Evolutionary conservation across 2,888 invertebrate genomes (phyloP), one percentile per base, ranked within the genome.

Genomic region (Erynnis tages): DNA sequence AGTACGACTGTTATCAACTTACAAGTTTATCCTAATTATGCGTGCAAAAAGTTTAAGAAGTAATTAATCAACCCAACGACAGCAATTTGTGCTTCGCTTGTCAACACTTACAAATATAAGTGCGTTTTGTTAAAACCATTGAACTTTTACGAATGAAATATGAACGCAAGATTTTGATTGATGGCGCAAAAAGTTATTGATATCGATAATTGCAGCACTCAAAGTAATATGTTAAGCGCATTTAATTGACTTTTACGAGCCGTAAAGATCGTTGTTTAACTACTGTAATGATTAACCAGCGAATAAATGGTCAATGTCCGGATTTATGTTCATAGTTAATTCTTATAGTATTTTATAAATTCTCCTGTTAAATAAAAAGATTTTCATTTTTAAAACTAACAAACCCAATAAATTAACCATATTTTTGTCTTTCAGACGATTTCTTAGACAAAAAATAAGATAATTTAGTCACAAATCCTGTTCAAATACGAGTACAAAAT

Each of bases 1-100:
- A n/a, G n/a, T n/a, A n/a, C n/a, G n/a, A n/a, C n/a, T n/a, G n/a
- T n/a, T n/a, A n/a, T n/a, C 7, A 14, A 32, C 32, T 7, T 32
- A 11, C 11, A 32, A 14, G 7, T 11, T 30, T 2, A 13, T 11
- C 8, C 14, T 1, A 16, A 32, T 32, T 34, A 34, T 17, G 17
- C 5, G 10, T 35, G 10, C 17, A 41, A 27, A 14, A 10, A 29
- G 14, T 13, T 49, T 43, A 37, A 53, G 54, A 49, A 25, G 54
- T 54, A 57, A 65, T 65, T 60, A 64, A 64, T 66, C 61, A 66
- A 58, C 34, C 37, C 23, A 45, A 38, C 46, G 57, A 59, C 62
- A 61, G 54, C 60, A 57, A 58, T 59, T 59, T 53, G 53, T 46
- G 44, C 54, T 56, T 43, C 54, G 54, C 50, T 54, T 58, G 57